Base-by-base conservation (phyloP, 2,113 vertebrate species). In the Tetrao urogallus region DNA sequence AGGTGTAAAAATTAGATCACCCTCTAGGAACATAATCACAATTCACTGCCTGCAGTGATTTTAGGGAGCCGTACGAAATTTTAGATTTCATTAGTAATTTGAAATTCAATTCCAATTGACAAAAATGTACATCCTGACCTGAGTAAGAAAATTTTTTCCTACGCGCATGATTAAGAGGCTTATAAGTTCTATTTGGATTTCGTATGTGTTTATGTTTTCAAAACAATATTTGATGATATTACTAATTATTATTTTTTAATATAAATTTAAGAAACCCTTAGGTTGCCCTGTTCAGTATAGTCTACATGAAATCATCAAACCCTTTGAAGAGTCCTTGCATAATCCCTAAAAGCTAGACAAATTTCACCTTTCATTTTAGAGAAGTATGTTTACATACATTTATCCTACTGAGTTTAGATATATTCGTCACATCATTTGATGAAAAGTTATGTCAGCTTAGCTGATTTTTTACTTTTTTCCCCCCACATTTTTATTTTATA, bases 1-100 rank as follows among this genome's bases (percentile, higher is more conserved):
- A 84, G 52, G 56, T 84, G 45, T 64, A 90, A 95, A 95, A 93
- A 71, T 61, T 61, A 67, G 42, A 95, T 88, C 42, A 60, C 5
- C 74, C 61, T 78, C 69, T 92, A 54, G 43, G 66, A 86, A 90
- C n/a, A 72, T 21, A 85, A 85, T 86, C 86, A 89, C 45, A 87
- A 88, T 15, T 34, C 70, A 78, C 32, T 43, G 36, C 61, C 21
- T 90, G 65, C 47, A 74, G 57, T 78, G 81, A 84, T 75, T 92
- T 86, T 32, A 38, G 75, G 57, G 14, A 79, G 7, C 21, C 36
- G 10, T n/a, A 34, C 50, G 47, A 92, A 90, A 92, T 81, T 88
- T 86, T 69, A 47, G 19, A 75, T 81, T 83, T 81, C 73, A 67
- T 77, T 83, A 77, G n/a, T 45, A 83, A 90, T 25, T 56, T 43